Evolutionary conservation across 2,888 invertebrate species (phyloP), one percentile per base, ranked within the genome.

Genomic region (Zonitis immaculata): DNA sequence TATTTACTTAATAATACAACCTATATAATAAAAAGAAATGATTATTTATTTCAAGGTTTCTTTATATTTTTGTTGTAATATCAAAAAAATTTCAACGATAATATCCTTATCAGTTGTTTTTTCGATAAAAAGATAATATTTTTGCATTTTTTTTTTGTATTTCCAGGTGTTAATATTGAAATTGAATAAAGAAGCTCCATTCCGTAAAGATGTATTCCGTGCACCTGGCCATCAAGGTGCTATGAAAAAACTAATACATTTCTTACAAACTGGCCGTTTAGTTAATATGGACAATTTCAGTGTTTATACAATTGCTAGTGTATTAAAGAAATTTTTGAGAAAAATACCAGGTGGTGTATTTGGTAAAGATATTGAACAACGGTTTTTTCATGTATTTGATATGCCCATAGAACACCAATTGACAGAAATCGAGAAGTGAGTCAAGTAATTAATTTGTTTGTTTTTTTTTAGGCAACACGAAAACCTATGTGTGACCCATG

Each of bases 321-420:
- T 98, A 56, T 82, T 98, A 59, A 98, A 98, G 81, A 97, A 96
- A 79, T 98, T 98, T 79, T 83, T 98, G 51, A 83, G 97, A 60
- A 96, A 96, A 82, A 87, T 98, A 67, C 97, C 97, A 12, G 95
- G 93, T 52, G 98, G 98, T 28, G 90, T 98, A 56, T 97, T 98
- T 78, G 95, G 97, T 0, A 84, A 88, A 27, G 89, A 91, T 49
- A 91, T 92, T 57, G 98, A 98, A 76, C 87, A 89, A 77, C 85
- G 88, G 64, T 81, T 98, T 55, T 95, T 98, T 76, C 84, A 88
- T 59, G 89, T 95, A 49, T 89, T 96, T 63, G 88, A 93, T 68
- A 78, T 91, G 65, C 85, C 88, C 35, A 88, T 90, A 73, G 85
- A 88, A 65, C 82, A 85, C 71, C 95, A 96, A 79, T 85, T 93